These are phyloP conservation scores for Asarcornis scutulata DNA, from an alignment of 2,113 vertebrate species.

Conservation along the genomic window DNA sequence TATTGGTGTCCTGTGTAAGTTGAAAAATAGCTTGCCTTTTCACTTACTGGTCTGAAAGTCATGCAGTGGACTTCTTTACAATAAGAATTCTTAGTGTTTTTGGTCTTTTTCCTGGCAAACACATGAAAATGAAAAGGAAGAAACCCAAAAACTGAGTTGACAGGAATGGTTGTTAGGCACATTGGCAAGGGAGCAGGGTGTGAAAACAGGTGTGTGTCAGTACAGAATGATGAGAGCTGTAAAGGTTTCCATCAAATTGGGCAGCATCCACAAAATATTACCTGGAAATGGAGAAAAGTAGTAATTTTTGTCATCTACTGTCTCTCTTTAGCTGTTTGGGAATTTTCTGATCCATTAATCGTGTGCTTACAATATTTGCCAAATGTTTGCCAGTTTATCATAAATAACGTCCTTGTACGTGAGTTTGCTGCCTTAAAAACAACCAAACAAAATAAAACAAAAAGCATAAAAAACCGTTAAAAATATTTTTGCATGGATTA, in stretches of 20 bases:
- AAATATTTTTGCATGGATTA: not conserved
- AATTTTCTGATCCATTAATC: not conserved
- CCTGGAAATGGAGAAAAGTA: not conserved
- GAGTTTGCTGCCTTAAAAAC: not conserved
- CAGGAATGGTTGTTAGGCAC: not conserved
- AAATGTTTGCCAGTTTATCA: not conserved
- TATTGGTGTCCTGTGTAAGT: not conserved
- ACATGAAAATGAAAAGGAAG: not conserved
- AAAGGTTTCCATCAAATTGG: not conserved
- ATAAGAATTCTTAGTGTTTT: not conserved
- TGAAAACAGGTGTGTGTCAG: not conserved
- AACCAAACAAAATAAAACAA: not conserved
- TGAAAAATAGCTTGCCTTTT: not conserved
- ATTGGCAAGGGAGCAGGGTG: not conserved
- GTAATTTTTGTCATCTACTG: not conserved
- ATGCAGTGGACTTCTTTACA: not conserved
- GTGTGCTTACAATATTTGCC: not conserved
- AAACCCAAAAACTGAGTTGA: not conserved
- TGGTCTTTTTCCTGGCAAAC: not conserved
- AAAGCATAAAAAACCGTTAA: not conserved
- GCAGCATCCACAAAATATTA: not conserved
- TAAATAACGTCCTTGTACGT: not conserved
- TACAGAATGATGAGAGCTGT: not conserved
- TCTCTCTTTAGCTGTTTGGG: not conserved
- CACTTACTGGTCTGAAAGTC: not conserved